Evolutionary conservation across 2,888 invertebrate genomes (phyloP).

Genomic region (Salpingus planirostris): DNA sequence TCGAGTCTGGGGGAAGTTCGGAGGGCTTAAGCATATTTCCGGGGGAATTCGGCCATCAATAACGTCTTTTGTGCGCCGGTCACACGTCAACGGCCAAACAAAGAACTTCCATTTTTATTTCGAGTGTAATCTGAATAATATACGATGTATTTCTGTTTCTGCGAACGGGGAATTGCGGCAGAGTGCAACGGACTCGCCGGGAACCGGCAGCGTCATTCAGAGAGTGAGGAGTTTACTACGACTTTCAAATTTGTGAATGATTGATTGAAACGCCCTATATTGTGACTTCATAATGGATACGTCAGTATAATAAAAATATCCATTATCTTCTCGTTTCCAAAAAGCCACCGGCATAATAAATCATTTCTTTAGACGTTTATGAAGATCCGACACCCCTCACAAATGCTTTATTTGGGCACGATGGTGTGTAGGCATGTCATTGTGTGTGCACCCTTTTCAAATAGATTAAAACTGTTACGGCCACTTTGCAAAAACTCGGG

Average conservation of each 20-base stretch:
- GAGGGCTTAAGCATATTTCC: neutral
- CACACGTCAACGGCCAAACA: neutral
- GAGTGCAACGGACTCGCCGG: too few relatives aligned
- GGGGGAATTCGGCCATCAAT: neutral
- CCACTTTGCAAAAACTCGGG: too few relatives aligned
- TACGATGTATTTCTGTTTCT: constrained; percentile 10
- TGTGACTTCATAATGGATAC: constrained; percentile 32
- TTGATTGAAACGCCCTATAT: constrained; percentile 30
- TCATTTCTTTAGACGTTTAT: constrained; percentile 35
- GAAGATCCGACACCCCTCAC: constrained; percentile 34
- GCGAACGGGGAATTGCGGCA: too few relatives aligned
- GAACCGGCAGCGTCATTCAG: constrained; percentile 18
- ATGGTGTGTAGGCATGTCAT: constrained; percentile 21
- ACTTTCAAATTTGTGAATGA: constrained; percentile 26
- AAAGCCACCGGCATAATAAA: constrained; percentile 34
- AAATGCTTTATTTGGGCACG: constrained; percentile 29
- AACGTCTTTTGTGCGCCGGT: neutral
- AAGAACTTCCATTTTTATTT: neutral
- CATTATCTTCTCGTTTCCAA: constrained; percentile 34
- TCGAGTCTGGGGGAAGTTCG: too few relatives aligned
- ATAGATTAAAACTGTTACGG: constrained; percentile 23
- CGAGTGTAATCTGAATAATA: constrained; percentile 12
- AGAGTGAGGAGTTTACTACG: constrained; percentile 20
- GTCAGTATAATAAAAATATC: constrained; percentile 36
- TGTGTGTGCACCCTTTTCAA: constrained; percentile 18